Percentiles rank a stretch among this genome's conserved stretches.
These are phyloP conservation scores for Philereme transversata DNA, from an alignment of 2,888 invertebrate species.

Conservation along the genomic window DNA sequence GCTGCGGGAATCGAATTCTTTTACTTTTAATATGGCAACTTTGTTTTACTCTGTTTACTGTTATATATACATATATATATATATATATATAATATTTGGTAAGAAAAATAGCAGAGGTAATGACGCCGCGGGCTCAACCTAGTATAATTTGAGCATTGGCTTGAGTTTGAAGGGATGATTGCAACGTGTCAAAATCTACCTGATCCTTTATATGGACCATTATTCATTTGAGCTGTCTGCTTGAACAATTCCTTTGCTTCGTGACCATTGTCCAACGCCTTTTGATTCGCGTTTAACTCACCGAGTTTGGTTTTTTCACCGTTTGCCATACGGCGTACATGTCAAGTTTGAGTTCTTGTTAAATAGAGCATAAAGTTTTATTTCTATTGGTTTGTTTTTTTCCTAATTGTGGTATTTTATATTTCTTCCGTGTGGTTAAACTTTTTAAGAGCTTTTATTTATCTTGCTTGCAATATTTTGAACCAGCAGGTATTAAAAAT, in stretches of 20 bases:
- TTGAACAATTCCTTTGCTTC: conserved; percentile 63
- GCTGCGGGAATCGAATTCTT: too few relatives aligned
- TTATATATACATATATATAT: too few relatives aligned
- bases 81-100: too few relatives aligned
- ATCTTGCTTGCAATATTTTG: neutral
- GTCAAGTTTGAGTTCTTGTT: conserved; percentile 60
- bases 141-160: conserved; percentile 28
- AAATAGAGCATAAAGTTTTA: conserved; percentile 55
- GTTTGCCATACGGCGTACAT: conserved; percentile 57
- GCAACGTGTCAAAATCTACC: conserved; percentile 73
- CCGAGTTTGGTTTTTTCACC: conserved; percentile 58
- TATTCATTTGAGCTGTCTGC: conserved; percentile 60
- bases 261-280: conserved; percentile 82
- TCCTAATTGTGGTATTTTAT: conserved; percentile 41
- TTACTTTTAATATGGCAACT: too few relatives aligned
- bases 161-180: conserved; percentile 65
- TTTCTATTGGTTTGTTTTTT: conserved; percentile 61
- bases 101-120: neutral
- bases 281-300: conserved; percentile 72
- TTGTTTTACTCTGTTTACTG: too few relatives aligned
- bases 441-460: neutral
- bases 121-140: conserved; percentile 9
- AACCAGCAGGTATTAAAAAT: too few relatives aligned
- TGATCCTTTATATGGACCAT: conserved; percentile 68
- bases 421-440: conserved; percentile 5